phyloP scores from a whole-genome alignment of 2,888 invertebrate genomes.

The Plagodis dolabraria region DNA sequence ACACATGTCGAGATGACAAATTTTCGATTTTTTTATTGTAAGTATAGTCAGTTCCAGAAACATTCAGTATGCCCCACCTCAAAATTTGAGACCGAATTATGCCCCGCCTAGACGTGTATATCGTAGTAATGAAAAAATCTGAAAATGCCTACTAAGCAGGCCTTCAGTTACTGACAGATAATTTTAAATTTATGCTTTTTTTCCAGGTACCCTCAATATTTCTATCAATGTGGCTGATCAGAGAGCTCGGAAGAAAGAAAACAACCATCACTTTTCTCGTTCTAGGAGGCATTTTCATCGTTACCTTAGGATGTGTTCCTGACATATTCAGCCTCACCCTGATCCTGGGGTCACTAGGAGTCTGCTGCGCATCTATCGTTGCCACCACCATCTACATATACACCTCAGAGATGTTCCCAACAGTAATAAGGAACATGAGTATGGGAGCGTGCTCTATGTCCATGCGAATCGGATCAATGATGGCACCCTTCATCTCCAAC shows the following conservation, averaged over 20 bases:
- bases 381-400: slow-evolving; percentile 94
- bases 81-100: too few species aligned
- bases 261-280: slow-evolving; percentile 85
- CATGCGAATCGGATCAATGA: slow-evolving; percentile 93
- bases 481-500: slow-evolving; percentile 91
- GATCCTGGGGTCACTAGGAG: slow-evolving; percentile 88
- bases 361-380: slow-evolving; percentile 91
- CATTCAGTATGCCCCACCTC: too few species aligned
- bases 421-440: slow-evolving; percentile 93
- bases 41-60: too few species aligned
- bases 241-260: slow-evolving; percentile 87
- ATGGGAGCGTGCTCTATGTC: slow-evolving; percentile 93
- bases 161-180: too few species aligned
- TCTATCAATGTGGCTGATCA: slow-evolving; percentile 83
- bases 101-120: too few species aligned
- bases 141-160: too few species aligned
- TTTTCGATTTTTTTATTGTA: too few species aligned
- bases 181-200: not conserved
- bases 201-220: slow-evolving; percentile 80
- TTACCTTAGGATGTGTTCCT: slow-evolving; percentile 85
- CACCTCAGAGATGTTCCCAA: slow-evolving; percentile 94
- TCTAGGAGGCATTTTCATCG: slow-evolving; percentile 85
- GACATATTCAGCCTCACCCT: slow-evolving; percentile 82
- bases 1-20: too few species aligned
- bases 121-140: too few species aligned